Base-by-base conservation (phyloP, 1,140 invertebrate species). In the Lucilia cuprina region DNA sequence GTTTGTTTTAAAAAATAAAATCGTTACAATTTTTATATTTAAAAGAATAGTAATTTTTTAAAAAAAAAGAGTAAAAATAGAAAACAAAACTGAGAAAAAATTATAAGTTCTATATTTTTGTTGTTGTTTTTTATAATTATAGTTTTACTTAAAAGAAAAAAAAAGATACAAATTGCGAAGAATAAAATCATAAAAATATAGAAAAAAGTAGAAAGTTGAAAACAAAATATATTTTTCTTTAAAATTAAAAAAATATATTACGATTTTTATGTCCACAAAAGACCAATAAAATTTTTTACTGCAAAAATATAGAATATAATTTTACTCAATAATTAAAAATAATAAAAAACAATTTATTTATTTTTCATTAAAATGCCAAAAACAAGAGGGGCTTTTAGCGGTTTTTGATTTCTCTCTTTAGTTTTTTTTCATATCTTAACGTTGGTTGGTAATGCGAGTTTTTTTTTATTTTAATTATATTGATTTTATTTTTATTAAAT, bases 371-470 rank as follows among this genome's bases (percentile, higher is more conserved):
- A 49, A 30, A 82, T 47, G 50, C 60, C 41, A 84, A 84, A 84
- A 84, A 84, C 84, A 84, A 84, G 84, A 84, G 84, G 84, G 84
- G 80, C 70, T 78, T 84, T 82, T 77, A 84, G 83, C 83, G 83
- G 74, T 70, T 74, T 14, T 47, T 41, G 7, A 8, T 41, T 41
- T 41, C 41, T 41, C 41, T 41, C 10, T 19, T 25, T 30, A 13
- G 74, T 49, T 83, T 41, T 78, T 70, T 82, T 50, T 84, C 60
- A 65, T 84, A 78, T 82, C 50, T 74, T 8, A 65, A 60, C n/a
- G 35, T 47, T 77, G 74, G 21, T 47, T 78, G 41, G 41, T 80
- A 25, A 80, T 21, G 77, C 30, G 19, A 17, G 49, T 34, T 30
- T 55, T 5, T 55, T 21, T n/a, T 8, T 41, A 47, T 65, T 65